phyloP scores from a whole-genome alignment of 2,113 vertebrate species.

The Rousettus leschenaultii region DNA sequence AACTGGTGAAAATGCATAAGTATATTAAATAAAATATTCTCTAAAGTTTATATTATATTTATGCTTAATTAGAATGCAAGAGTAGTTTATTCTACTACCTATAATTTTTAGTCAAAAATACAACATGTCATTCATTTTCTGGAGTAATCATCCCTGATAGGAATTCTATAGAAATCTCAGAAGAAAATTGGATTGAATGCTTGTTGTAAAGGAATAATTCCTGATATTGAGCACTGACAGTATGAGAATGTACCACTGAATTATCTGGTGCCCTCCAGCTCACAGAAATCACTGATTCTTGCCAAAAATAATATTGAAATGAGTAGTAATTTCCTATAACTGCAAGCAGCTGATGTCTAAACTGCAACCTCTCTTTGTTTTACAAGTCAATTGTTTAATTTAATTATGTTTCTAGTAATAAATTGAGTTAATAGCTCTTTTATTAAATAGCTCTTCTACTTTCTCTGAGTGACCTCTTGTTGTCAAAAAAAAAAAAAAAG shows the following conservation, averaged over 20 bases:
- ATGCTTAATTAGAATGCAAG: not conserved
- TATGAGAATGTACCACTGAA: not conserved
- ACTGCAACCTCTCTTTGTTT: not conserved
- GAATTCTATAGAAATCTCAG: not conserved
- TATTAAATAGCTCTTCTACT: not conserved
- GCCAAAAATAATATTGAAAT: slow-evolving; percentile 25
- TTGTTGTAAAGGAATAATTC: not conserved
- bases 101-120: not conserved
- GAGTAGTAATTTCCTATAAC: not conserved
- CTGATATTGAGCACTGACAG: not conserved
- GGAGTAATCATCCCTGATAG: not conserved
- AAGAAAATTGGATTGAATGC: not conserved
- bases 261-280: not conserved
- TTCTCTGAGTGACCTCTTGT: slow-evolving; percentile 49
- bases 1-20: not conserved
- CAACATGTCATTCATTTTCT: not conserved
- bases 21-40: not conserved
- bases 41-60: not conserved
- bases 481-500: slow-evolving; percentile 12
- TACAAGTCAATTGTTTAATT: not conserved
- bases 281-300: not conserved
- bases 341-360: not conserved
- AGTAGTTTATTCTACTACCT: not conserved
- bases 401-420: not conserved
- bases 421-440: not conserved